Evolutionary conservation across 2,113 vertebrate species (phyloP), one percentile per base, ranked within the genome.

Genomic region (Cochlearius cochlearius): DNA sequence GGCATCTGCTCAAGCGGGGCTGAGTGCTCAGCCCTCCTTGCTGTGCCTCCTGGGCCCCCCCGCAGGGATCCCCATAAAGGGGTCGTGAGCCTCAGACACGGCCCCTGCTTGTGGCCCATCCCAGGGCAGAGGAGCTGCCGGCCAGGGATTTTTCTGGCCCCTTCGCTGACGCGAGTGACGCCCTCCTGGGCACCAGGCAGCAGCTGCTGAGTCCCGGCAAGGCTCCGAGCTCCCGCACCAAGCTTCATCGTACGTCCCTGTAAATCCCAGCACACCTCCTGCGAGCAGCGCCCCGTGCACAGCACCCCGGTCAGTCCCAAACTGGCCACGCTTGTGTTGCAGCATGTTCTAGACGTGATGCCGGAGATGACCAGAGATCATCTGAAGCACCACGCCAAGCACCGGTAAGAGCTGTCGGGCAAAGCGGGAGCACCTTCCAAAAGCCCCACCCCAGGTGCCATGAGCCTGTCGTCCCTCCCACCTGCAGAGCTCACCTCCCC

Each of bases 331-430:
- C 9, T 16, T 45, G 2, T 59, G 39, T 88, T 82, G 21, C 69
- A 94, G 59, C 3, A 9, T 36, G 12, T 91, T 82, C 50, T 29
- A 64, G 9, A 55, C 25, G 29, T 50, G 49, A 60, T 0, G 1
- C 52, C 5, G 0, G 23, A 43, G 47, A 71, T 9, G 60, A 56
- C 2, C 21, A 22, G 6, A 45, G 14, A 9, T 6, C 2, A 5
- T 56, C 2, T 5, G 20, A 38, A 29, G 17, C 0, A 16, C 19
- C 1, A 2, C 15, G 39, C 6, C 7, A 0, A 2, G 20, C 82
- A 72, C 52, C 7, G 15, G 47, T 90, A 90, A 84, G 73, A 80
- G 86, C 34, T 67, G 27, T 41, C 1, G 4, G 36, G 59, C 1
- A 3, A 66, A 71, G 26, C 1, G 2, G 22, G 41, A 75, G 26